phyloP scores from a whole-genome alignment of 2,888 invertebrate genomes.

The Cantharis flavilabris region DNA sequence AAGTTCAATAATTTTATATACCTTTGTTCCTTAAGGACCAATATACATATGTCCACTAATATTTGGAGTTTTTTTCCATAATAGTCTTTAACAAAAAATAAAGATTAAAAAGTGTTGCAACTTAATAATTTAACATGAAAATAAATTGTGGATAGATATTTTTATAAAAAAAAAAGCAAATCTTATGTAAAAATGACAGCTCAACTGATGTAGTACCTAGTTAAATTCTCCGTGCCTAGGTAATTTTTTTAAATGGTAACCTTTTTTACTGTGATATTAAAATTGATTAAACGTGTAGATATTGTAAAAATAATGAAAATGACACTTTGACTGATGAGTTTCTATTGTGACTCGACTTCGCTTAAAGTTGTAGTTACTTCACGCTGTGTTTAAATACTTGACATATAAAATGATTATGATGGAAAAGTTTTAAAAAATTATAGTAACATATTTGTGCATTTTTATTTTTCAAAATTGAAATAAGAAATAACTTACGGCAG shows the following conservation, averaged over 20 bases:
- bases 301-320: slow-evolving; percentile 18
- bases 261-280: background rate
- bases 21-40: too few species aligned
- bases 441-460: background rate
- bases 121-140: too few species aligned
- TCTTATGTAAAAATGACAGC: background rate
- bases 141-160: background rate
- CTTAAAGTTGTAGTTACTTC: slow-evolving; percentile 11
- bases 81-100: too few species aligned
- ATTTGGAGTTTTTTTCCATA: too few species aligned
- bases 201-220: background rate
- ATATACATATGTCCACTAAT: too few species aligned
- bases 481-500: background rate
- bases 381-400: background rate
- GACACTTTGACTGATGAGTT: slow-evolving; percentile 35
- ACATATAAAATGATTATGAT: slow-evolving; percentile 5
- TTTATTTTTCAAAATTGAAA: background rate
- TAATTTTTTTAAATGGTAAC: background rate
- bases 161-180: background rate
- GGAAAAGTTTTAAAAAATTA: background rate
- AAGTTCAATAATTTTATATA: too few species aligned
- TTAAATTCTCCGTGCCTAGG: background rate
- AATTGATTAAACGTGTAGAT: background rate
- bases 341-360: slow-evolving; percentile 24
- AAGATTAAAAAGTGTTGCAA: too few species aligned